phyloP scores from a whole-genome alignment of 2,113 vertebrate genomes.

The Lutjanus erythropterus region DNA sequence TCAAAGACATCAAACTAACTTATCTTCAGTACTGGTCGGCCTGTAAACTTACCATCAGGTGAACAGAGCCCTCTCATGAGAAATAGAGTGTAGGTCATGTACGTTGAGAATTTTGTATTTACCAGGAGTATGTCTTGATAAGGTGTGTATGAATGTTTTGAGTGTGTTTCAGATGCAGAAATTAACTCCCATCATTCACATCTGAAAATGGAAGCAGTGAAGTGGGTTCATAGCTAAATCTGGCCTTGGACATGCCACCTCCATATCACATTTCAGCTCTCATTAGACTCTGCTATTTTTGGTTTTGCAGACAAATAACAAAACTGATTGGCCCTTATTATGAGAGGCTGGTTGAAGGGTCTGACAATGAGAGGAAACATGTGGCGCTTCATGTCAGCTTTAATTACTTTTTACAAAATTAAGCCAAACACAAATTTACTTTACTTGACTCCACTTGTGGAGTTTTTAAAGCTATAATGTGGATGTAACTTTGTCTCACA shows the following conservation, averaged over 20 bases:
- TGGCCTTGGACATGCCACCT: conserved; percentile 47
- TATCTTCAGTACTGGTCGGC: not conserved
- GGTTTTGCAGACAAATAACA: conserved; percentile 67
- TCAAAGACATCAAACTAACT: not conserved
- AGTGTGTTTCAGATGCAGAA: conserved; percentile 17
- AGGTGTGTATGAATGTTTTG: not conserved
- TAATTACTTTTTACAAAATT: conserved; percentile 1
- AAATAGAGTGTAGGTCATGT: not conserved
- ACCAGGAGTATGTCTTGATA: not conserved
- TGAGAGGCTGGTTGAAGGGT: conserved; percentile 15
- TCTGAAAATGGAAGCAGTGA: conserved; percentile 57
- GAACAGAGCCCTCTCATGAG: not conserved
- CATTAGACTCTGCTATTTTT: conserved; percentile 71
- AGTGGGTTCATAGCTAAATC: conserved; percentile 59
- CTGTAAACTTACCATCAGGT: conserved; percentile 4
- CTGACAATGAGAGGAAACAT: conserved; percentile 20
- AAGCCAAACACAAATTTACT: not conserved
- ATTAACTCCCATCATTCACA: conserved; percentile 34
- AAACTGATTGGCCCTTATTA: conserved; percentile 41
- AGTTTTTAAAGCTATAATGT: not conserved
- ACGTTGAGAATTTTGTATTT: not conserved
- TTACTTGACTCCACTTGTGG: not conserved
- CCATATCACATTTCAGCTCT: conserved; percentile 68
- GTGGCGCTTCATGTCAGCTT: not conserved
- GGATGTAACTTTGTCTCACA: not conserved